A percentile compares a stretch with the other conserved stretches of the same genome.
Conservation (phyloP, 2,113 vertebrate species). For the Aramus guarauna region DNA sequence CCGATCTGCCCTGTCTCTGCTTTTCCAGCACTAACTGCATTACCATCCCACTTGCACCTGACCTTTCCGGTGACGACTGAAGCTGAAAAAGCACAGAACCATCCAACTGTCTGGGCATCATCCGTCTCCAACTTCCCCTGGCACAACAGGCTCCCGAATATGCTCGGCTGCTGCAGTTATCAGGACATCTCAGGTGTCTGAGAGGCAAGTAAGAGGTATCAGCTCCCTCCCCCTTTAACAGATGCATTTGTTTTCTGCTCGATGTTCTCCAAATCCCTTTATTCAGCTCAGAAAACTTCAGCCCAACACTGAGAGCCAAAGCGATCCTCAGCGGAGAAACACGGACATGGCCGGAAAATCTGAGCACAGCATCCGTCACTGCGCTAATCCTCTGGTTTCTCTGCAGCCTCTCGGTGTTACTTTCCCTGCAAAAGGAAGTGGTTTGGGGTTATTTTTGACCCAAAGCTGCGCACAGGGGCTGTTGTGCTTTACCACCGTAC, state of each 20-base stretch:
- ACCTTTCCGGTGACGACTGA: neutral
- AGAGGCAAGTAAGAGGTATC: neutral
- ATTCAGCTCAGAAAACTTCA: neutral
- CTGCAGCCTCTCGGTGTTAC: neutral
- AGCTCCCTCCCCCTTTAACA: rapidly evolving
- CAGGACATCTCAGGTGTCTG: neutral
- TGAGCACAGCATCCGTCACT: neutral
- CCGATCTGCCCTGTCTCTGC: neutral
- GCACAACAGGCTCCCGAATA: neutral
- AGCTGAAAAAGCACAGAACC: neutral
- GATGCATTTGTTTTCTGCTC: neutral
- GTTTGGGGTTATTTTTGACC: neutral
- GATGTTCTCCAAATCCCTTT: neutral
- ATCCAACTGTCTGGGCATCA: neutral
- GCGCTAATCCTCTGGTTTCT: neutral
- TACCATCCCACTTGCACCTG: neutral
- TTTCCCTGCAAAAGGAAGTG: neutral
- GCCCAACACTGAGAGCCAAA: neutral
- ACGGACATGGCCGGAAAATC: neutral
- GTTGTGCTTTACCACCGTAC: neutral
- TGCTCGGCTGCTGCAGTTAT: neutral
- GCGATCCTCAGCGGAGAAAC: rapidly evolving
- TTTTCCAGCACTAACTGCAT: conserved; percentile 34
- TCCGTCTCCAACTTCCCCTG: neutral
- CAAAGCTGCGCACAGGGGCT: neutral